Evolutionary conservation across 37 sponge, comb jelly and placozoan species (phyloP).

Genomic region (Ephydatia muelleri): DNA sequence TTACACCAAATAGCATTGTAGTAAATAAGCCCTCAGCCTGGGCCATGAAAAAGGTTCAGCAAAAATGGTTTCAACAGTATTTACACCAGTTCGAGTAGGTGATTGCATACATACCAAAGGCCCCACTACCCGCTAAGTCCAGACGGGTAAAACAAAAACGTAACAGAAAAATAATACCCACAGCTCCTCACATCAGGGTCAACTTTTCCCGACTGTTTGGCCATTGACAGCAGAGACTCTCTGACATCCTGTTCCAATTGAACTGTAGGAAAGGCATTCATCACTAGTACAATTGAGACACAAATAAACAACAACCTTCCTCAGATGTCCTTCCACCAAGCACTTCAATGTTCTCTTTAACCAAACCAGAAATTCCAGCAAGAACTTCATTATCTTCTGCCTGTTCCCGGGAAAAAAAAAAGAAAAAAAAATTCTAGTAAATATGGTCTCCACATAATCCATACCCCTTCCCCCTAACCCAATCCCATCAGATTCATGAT

Average conservation of each 20-base stretch:
- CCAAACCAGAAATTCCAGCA: constrained; percentile 49
- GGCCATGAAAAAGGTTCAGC: too few relatives aligned
- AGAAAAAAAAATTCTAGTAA: not conserved
- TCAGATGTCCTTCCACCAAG: constrained; percentile 36
- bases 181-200: constrained; percentile 69
- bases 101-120: too few relatives aligned
- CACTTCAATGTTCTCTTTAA: constrained; percentile 63
- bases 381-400: constrained; percentile 55
- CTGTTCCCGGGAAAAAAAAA: constrained; percentile 34
- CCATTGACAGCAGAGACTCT: constrained; percentile 78
- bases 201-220: constrained; percentile 75
- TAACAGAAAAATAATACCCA: too few relatives aligned
- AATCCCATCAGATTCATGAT: too few relatives aligned
- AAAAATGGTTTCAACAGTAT: too few relatives aligned
- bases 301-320: constrained; percentile 35
- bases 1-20: too few relatives aligned
- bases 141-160: too few relatives aligned
- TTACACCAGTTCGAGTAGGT: too few relatives aligned
- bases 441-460: not conserved
- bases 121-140: too few relatives aligned
- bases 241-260: constrained; percentile 69
- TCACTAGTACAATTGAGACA: not conserved
- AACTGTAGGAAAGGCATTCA: constrained; percentile 14
- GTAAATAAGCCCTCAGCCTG: too few relatives aligned
- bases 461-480: not conserved